These are phyloP conservation scores for Nowickia ferox DNA, from an alignment of 2,888 invertebrate genomes.

Conservation along the genomic window DNA sequence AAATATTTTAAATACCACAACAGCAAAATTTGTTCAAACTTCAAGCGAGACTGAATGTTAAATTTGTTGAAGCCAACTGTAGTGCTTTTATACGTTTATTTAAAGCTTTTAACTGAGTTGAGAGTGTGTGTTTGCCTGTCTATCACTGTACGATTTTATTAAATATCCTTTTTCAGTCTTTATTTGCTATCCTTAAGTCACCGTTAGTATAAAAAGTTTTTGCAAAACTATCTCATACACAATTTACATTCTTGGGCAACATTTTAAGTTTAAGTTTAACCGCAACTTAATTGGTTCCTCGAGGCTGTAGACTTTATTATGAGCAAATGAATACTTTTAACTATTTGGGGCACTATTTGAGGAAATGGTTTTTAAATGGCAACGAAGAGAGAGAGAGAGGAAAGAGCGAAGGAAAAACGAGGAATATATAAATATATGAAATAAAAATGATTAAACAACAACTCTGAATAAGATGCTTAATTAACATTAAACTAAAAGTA, in stretches of 20 bases:
- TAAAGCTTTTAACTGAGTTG: background rate
- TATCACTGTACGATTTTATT: background rate
- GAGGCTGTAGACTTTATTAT: conserved; percentile 67
- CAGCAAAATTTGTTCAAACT: background rate
- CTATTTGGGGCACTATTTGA: conserved; percentile 2
- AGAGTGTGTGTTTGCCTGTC: too few species aligned
- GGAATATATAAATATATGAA: background rate
- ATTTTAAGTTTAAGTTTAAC: conserved; percentile 67
- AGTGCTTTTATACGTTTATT: background rate
- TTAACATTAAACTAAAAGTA: conserved; percentile 48
- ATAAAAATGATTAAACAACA: conserved; percentile 27
- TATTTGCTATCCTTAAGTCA: conserved; percentile 14
- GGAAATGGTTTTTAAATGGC: conserved; percentile 5
- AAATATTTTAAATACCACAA: too few species aligned
- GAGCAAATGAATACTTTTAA: conserved; percentile 52
- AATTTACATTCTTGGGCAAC: conserved; percentile 48
- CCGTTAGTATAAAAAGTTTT: conserved; percentile 20
- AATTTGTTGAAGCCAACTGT: background rate
- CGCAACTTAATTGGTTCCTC: conserved; percentile 70
- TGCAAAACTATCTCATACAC: conserved; percentile 34
- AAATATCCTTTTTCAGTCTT: background rate
- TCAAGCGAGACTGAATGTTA: background rate
- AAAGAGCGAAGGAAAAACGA: background rate
- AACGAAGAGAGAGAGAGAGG: background rate
- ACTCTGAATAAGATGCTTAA: conserved; percentile 48